Evolutionary conservation across 2,888 invertebrate species (phyloP).

Genomic region (Lamellibrachia satsuma): DNA sequence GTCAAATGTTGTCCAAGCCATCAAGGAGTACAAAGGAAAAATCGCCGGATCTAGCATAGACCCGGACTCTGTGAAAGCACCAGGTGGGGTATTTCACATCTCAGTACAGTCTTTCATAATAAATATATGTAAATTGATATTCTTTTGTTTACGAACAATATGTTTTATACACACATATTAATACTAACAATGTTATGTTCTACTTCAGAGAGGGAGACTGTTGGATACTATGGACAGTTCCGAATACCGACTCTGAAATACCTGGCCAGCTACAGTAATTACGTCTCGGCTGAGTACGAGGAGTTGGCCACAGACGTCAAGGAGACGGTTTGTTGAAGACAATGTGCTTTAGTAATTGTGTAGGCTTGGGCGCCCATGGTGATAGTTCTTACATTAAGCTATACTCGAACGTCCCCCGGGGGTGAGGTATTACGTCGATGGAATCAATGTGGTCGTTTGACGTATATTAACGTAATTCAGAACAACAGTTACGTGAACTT

Average conservation of each 20-base stretch:
- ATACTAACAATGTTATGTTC: neutral
- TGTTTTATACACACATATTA: too few species aligned
- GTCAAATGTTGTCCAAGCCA: neutral
- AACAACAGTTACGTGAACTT: too few species aligned
- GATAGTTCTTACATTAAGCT: too few species aligned
- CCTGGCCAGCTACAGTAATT: neutral
- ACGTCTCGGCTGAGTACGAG: neutral
- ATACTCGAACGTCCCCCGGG: too few species aligned
- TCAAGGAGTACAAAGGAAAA: neutral
- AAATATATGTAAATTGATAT: neutral
- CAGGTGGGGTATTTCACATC: neutral
- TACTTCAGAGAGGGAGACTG: neutral
- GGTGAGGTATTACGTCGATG: too few species aligned
- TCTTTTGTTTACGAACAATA: neutral
- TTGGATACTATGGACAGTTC: neutral
- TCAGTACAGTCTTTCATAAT: neutral
- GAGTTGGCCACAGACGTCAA: neutral
- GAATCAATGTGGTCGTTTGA: too few species aligned
- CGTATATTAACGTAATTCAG: too few species aligned
- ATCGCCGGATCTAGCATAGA: neutral
- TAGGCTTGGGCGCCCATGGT: neutral
- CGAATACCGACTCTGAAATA: neutral
- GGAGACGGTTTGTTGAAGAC: neutral
- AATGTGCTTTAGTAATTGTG: neutral
- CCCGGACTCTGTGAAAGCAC: neutral